Conservation (phyloP, 2,113 vertebrate genomes). For the Lates calcarifer region DNA sequence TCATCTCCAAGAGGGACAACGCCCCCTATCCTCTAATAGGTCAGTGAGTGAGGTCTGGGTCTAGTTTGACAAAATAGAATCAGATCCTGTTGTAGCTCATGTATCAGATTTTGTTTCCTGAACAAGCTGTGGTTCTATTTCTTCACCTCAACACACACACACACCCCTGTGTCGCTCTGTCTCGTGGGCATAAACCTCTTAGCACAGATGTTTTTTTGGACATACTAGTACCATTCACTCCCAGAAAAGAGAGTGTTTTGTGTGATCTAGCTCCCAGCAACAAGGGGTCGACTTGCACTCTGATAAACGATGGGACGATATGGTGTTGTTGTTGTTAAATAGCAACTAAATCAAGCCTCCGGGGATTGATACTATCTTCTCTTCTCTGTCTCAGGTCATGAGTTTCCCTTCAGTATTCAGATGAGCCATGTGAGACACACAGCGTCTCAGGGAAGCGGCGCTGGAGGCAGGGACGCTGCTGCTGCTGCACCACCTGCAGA, state of each 20-base stretch:
- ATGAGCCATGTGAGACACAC: slow-evolving; percentile 89
- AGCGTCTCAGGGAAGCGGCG: slow-evolving; percentile 13
- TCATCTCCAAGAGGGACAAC: slow-evolving; percentile 94
- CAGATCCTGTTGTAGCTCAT: not conserved
- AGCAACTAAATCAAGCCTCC: not conserved
- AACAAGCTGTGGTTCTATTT: not conserved
- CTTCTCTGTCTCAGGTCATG: slow-evolving; percentile 88
- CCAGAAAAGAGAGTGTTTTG: not conserved
- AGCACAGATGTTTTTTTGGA: not conserved
- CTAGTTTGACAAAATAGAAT: not conserved
- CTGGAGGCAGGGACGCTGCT: not conserved
- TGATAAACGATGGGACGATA: not conserved
- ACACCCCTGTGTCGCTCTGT: not conserved
- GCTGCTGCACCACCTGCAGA: slow-evolving; percentile 9
- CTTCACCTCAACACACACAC: not conserved
- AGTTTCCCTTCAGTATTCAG: slow-evolving; percentile 96
- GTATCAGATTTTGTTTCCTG: not conserved
- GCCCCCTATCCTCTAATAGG: slow-evolving; percentile 97
- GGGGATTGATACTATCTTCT: not conserved
- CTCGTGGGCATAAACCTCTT: not conserved
- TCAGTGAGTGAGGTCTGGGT: slow-evolving; percentile 81
- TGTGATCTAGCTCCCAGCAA: slow-evolving; percentile 1
- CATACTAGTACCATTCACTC: slow-evolving; percentile 46
- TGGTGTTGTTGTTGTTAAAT: not conserved
- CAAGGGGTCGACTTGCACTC: not conserved